Conservation (phyloP, 2,113 vertebrate species). For the Brevimyrus niger region DNA sequence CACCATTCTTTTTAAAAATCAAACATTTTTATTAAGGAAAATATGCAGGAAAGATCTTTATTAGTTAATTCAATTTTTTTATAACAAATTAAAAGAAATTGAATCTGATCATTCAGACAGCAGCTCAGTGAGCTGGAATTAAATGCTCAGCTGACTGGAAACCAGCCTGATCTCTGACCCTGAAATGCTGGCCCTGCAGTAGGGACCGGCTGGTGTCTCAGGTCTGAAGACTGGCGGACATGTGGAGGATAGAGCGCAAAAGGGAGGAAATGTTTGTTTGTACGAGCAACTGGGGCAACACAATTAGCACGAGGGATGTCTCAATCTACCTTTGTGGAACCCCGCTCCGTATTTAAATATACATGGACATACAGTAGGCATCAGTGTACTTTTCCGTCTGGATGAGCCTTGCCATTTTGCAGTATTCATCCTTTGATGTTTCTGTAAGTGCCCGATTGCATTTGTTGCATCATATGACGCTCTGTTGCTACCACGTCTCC, state of each 20-base stretch:
- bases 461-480: background rate
- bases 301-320: background rate
- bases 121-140: background rate
- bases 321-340: background rate
- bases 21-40: background rate
- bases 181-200: background rate
- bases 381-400: background rate
- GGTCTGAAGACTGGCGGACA: background rate
- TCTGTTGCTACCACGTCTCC: background rate
- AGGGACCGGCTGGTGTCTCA: background rate
- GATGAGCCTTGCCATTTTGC: background rate
- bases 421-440: background rate
- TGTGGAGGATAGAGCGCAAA: background rate
- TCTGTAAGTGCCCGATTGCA: background rate
- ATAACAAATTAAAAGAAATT: background rate
- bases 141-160: background rate
- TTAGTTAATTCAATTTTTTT: background rate
- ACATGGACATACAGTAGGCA: background rate
- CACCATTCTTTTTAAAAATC: background rate
- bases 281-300: background rate
- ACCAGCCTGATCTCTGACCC: background rate
- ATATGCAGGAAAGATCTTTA: background rate
- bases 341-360: background rate
- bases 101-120: background rate
- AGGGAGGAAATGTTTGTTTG: background rate